phyloP scores from a whole-genome alignment of 2,113 vertebrate species.

The Lasiurus cinereus region DNA sequence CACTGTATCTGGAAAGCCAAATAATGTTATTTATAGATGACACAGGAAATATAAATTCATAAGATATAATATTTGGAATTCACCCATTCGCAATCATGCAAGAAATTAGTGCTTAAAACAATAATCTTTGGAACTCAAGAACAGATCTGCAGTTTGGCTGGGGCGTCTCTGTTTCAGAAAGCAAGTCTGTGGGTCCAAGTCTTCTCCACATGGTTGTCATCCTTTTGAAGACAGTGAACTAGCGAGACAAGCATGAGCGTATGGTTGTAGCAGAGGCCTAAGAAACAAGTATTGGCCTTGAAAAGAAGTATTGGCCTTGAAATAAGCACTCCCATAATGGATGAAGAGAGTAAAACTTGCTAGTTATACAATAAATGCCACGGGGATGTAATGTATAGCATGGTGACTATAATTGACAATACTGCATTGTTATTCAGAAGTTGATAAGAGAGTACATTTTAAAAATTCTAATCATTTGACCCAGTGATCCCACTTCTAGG shows the following conservation, averaged over 20 bases:
- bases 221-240: background rate
- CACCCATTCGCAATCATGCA: background rate
- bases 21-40: background rate
- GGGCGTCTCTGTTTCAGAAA: background rate
- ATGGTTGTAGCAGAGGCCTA: background rate
- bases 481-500: too few species aligned
- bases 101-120: background rate
- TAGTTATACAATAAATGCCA: background rate
- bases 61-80: background rate
- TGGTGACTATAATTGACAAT: background rate
- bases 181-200: background rate
- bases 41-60: background rate
- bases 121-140: background rate
- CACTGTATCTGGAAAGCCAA: background rate
- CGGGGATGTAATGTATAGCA: background rate
- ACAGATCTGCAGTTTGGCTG: background rate
- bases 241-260: background rate
- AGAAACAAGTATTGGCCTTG: background rate
- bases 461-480: background rate
- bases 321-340: background rate
- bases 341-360: background rate
- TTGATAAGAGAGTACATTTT: background rate
- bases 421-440: background rate
- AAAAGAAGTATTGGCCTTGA: background rate
- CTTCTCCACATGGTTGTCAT: background rate